Evolutionary conservation across 2,113 vertebrate species (phyloP).

Genomic region (Dipodomys spectabilis): DNA sequence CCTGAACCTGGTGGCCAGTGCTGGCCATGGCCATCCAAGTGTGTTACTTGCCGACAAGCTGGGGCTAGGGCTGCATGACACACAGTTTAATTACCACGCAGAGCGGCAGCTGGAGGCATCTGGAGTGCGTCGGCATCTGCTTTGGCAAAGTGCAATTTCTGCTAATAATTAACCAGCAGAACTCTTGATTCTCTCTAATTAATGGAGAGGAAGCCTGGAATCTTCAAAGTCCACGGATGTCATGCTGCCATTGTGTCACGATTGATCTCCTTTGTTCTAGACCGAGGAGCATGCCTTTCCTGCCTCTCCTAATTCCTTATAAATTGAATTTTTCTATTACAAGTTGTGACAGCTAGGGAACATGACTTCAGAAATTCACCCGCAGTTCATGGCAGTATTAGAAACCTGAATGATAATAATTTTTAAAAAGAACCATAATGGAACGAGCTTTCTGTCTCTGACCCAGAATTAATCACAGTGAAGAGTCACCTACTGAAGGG

Average conservation of each 20-base stretch:
- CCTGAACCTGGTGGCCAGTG: not conserved
- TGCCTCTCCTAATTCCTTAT: constrained; percentile 75
- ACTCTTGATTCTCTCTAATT: constrained; percentile 81
- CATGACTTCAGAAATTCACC: constrained; percentile 79
- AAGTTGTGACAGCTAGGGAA: constrained; percentile 80
- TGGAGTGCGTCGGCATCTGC: constrained; percentile 69
- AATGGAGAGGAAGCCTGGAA: constrained; percentile 78
- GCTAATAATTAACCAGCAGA: constrained; percentile 82
- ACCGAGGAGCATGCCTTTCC: constrained; percentile 59
- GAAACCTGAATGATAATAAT: constrained; percentile 79
- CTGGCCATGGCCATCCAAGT: not conserved
- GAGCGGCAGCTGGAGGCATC: constrained; percentile 68
- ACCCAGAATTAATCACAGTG: constrained; percentile 76
- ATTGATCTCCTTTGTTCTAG: constrained; percentile 72
- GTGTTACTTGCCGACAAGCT: constrained; percentile 31
- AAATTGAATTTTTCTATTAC: constrained; percentile 78
- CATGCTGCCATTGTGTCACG: constrained; percentile 75
- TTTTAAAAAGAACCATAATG: constrained; percentile 73
- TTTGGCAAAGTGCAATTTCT: constrained; percentile 75
- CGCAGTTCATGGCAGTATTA: constrained; percentile 65
- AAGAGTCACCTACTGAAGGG: constrained; percentile 68
- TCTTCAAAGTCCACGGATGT: constrained; percentile 79
- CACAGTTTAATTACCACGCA: constrained; percentile 65
- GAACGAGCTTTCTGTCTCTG: constrained; percentile 76
- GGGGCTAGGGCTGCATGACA: not conserved